A percentile compares a stretch with the other conserved stretches of the same genome.
Conservation (phyloP, 2,888 invertebrate genomes). For the Tribolium freemani region DNA sequence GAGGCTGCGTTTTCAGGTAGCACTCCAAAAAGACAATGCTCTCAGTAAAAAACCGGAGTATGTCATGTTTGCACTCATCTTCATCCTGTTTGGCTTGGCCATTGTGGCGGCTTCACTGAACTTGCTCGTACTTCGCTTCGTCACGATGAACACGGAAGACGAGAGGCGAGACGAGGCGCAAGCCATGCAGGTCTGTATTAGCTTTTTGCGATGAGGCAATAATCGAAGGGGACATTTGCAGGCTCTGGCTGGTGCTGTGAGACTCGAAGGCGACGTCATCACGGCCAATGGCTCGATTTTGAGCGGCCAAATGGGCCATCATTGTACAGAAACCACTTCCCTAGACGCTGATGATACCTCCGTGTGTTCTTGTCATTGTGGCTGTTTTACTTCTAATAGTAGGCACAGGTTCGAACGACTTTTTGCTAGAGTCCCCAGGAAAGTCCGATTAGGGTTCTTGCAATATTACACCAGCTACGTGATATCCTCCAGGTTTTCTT, state of each 20-base stretch:
- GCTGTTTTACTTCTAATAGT: constrained; percentile 65
- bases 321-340: constrained; percentile 68
- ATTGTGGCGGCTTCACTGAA: constrained; percentile 99
- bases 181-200: constrained; percentile 81
- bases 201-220: background rate
- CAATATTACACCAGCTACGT: background rate
- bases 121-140: constrained; percentile 94
- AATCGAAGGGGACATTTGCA: constrained; percentile 65
- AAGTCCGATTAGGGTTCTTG: background rate
- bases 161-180: constrained; percentile 96
- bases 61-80: constrained; percentile 98
- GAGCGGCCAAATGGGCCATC: constrained; percentile 74
- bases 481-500: background rate
- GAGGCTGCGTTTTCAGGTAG: constrained; percentile 67
- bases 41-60: constrained; percentile 96
- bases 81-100: constrained; percentile 98
- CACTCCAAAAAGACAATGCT: constrained; percentile 96
- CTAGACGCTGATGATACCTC: constrained; percentile 67
- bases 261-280: constrained; percentile 97
- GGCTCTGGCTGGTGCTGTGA: constrained; percentile 95
- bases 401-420: constrained; percentile 62
- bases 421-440: background rate
- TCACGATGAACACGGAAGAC: constrained; percentile 98
- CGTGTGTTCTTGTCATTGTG: constrained; percentile 68
- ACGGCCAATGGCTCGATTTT: constrained; percentile 93